Percentiles rank a stretch among this genome's conserved stretches.
Conservation (phyloP, 2,797 vertebrate species). For the Acrossocheilus wenchowensis region DNA sequence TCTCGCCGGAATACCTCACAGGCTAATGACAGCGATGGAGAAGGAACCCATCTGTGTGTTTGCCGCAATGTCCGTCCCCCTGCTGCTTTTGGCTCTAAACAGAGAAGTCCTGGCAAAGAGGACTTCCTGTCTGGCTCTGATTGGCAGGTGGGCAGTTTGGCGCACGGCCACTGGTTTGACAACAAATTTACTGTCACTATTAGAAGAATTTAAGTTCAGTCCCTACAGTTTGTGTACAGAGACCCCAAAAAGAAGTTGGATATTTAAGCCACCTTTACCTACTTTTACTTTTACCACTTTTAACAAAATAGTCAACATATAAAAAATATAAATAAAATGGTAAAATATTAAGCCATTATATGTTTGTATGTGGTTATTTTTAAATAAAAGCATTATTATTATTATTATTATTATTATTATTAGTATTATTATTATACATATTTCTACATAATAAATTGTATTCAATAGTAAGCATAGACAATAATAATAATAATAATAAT, state of each 20-base stretch:
- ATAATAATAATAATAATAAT: too few species aligned
- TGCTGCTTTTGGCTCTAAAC: slow-evolving; percentile 5
- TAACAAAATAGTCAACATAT: neutral
- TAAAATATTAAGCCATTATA: neutral
- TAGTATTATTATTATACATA: neutral
- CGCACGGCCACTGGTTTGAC: neutral
- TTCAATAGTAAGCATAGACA: neutral
- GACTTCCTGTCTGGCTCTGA: slow-evolving; percentile 17
- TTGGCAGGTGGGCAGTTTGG: slow-evolving; percentile 16
- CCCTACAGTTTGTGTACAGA: neutral
- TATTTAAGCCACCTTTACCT: neutral
- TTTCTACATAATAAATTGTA: neutral
- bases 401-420: neutral
- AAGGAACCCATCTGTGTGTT: slow-evolving; percentile 2
- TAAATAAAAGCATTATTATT: neutral
- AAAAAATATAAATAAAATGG: neutral
- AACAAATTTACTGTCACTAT: neutral
- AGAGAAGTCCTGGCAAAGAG: slow-evolving; percentile 17
- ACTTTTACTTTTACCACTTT: too few species aligned
- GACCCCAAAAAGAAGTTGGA: neutral
- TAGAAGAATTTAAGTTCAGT: neutral
- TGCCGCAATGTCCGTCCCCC: neutral
- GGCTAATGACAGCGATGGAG: slow-evolving; percentile 2
- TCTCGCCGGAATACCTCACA: slow-evolving; percentile 27
- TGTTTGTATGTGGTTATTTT: neutral